A percentile compares a stretch with the other conserved stretches of the same genome.
These are phyloP conservation scores for Dromiciops gliroides DNA, from an alignment of 2,113 vertebrate genomes.

Conservation along the genomic window DNA sequence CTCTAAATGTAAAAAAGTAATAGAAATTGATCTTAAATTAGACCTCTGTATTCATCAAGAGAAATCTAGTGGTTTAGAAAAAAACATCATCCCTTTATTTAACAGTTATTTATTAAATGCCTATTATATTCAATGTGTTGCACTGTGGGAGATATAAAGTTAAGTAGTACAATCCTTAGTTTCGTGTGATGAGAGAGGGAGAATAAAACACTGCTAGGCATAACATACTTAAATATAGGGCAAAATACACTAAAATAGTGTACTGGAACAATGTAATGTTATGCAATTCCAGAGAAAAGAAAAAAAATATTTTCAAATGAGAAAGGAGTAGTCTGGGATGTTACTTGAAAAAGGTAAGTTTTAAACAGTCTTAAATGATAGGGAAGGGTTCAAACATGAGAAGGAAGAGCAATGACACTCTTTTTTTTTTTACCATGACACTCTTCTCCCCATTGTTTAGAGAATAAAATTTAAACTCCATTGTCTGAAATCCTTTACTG, in stretches of 20 bases:
- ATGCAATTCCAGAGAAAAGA: neutral
- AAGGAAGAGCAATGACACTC: neutral
- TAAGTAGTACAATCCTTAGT: neutral
- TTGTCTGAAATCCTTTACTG: neutral
- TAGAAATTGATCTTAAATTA: conserved; percentile 57
- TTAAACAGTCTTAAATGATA: neutral
- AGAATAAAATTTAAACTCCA: neutral
- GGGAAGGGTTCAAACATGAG: neutral
- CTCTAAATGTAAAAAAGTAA: conserved; percentile 48
- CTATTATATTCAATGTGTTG: neutral
- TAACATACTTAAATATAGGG: neutral
- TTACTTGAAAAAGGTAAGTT: neutral
- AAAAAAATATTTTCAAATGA: neutral
- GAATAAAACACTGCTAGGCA: neutral
- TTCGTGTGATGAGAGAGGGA: neutral
- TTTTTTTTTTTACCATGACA: neutral
- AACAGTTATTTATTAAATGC: neutral
- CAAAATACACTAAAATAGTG: neutral
- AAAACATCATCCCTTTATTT: neutral
- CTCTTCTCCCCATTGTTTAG: neutral
- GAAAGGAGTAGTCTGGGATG: neutral
- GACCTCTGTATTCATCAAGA: conserved; percentile 6
- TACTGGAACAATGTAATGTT: neutral
- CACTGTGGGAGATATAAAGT: neutral
- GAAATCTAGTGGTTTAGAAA: conserved; percentile 27